Base-by-base conservation (phyloP, 2,888 invertebrate genomes). In the Drymonia ruficornis region DNA sequence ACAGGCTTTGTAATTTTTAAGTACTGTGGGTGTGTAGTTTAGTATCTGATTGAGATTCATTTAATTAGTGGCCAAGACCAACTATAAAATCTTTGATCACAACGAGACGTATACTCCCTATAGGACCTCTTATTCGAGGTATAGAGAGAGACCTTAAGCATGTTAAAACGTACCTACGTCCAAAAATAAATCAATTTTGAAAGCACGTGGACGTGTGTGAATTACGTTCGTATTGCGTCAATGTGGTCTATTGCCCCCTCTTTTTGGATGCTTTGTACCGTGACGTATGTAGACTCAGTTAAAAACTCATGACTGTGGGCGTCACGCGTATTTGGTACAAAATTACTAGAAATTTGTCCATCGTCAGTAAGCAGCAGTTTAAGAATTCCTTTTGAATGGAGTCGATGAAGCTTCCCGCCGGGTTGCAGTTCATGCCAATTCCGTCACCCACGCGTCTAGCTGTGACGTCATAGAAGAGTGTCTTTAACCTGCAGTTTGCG, bases 361-460 rank as follows among this genome's bases (percentile, higher is more conserved):
- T 47, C 47, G 18, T 31, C 47, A 47, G 13, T 28, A 34, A 34
- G 12, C 12, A 34, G 8, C 7, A 47, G 47, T 11, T 18, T 18
- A 48, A 19, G 31, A 42, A 43, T 43, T 42, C 23, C 31, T 34
- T 43, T n/a, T 53, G 52, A 53, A 48, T 53, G 28, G 43, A 49
- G 31, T 7, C 43, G 48, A 31, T 19, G 40, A 31, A 31, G 47
- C 16, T 45, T 44, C n/a, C 19, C 36, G 44, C 13, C 23, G 36
- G 42, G 31, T 31, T 46, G 44, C 38, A 47, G 38, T 55, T 56
- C 53, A 51, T 57, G 61, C 61, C 57, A 61, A 61, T 51, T 53
- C 47, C 28, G 29, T 43, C 55, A 52, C 61, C 57, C 57, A 55
- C 61, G 38, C 42, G 53, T 56, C 56, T 57, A 52, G 60, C 46